These are phyloP conservation scores for Sylvicola cinctus DNA, from an alignment of 2,888 invertebrate species.

Conservation along the genomic window DNA sequence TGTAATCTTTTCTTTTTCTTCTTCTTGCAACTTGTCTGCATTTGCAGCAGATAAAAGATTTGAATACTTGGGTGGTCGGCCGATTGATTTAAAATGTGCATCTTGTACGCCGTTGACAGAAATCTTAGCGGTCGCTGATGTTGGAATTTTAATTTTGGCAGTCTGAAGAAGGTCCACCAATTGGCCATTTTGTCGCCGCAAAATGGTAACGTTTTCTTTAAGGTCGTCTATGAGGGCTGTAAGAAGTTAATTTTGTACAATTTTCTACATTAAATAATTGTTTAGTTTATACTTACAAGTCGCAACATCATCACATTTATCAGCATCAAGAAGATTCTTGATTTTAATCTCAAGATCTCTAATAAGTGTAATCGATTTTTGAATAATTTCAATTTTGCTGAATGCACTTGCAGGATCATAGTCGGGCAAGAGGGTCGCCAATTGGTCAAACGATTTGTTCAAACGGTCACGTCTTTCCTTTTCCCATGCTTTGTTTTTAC, in stretches of 20 bases:
- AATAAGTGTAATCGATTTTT: constrained; percentile 21
- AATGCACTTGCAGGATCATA: constrained; percentile 21
- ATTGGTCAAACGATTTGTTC: constrained; percentile 21
- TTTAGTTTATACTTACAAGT: constrained; percentile 9
- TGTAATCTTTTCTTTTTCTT: not conserved
- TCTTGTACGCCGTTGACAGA: not conserved
- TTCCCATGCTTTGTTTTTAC: constrained; percentile 28
- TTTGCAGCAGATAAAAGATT: constrained; percentile 3
- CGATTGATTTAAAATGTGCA: constrained; percentile 1
- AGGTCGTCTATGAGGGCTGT: too few relatives aligned
- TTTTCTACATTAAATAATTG: not conserved
- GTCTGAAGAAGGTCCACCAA: too few relatives aligned
- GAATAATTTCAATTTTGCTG: constrained; percentile 25
- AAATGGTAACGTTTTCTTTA: too few relatives aligned
- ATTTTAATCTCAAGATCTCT: constrained; percentile 21
- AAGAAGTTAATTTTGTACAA: too few relatives aligned
- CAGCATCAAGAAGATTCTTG: constrained; percentile 13
- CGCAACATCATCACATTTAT: constrained; percentile 9
- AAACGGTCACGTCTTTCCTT: constrained; percentile 34
- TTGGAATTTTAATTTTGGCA: too few relatives aligned
- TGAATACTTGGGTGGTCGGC: constrained; percentile 7
- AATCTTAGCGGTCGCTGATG: not conserved
- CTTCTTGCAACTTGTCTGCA: constrained; percentile 2
- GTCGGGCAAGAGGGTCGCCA: constrained; percentile 18
- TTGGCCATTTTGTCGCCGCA: too few relatives aligned